These are phyloP conservation scores for Engraulis encrasicolus DNA, from an alignment of 2,113 vertebrate species.

Conservation along the genomic window DNA sequence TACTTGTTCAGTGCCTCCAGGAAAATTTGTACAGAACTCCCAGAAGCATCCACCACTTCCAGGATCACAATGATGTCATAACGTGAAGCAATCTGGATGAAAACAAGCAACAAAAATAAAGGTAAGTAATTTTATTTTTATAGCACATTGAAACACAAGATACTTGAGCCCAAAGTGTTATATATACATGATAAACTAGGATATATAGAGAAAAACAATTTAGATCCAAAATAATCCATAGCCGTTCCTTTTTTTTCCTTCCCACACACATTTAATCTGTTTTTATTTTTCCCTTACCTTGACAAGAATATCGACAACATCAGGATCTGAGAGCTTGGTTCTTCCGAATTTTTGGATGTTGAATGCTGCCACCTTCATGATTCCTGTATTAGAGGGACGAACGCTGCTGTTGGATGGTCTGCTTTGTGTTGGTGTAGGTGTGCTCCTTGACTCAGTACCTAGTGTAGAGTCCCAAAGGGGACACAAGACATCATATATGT, in stretches of 20 bases:
- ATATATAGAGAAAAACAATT: too few species aligned
- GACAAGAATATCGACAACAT: conserved; percentile 35
- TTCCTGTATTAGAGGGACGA: conserved; percentile 21
- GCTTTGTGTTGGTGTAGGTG: neutral
- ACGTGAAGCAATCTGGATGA: conserved; percentile 69
- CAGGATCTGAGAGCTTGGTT: conserved; percentile 48
- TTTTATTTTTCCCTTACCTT: conserved; percentile 29
- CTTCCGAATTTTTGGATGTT: conserved; percentile 59
- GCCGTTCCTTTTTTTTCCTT: neutral
- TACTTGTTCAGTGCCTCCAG: conserved; percentile 72
- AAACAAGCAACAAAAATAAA: neutral
- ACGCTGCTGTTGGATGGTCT: neutral
- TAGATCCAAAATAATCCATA: neutral
- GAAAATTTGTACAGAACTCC: conserved; percentile 56
- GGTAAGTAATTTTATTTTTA: too few species aligned
- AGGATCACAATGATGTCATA: conserved; percentile 79
- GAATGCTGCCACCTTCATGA: conserved; percentile 62
- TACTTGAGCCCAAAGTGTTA: too few species aligned
- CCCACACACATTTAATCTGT: neutral
- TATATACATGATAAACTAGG: too few species aligned
- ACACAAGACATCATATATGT: neutral
- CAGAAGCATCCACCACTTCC: conserved; percentile 74
- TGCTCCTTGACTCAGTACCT: neutral
- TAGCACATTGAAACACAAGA: too few species aligned
- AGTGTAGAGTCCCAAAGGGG: neutral